These are phyloP conservation scores for Myrmophylax atrothorax DNA, from an alignment of 2,113 vertebrate species.

Conservation along the genomic window DNA sequence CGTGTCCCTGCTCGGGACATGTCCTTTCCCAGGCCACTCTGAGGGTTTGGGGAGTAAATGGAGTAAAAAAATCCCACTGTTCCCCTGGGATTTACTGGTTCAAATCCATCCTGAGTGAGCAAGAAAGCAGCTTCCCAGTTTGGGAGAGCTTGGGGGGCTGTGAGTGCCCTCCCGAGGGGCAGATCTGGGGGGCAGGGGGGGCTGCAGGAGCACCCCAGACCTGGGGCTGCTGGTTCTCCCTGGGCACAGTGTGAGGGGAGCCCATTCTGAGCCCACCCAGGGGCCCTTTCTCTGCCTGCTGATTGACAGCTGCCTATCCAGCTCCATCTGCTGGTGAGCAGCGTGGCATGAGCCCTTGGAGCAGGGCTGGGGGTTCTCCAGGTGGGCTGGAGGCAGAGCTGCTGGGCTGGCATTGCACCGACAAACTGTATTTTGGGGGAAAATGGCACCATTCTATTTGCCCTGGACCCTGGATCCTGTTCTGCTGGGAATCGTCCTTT, in stretches of 20 bases:
- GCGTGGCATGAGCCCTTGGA: background rate
- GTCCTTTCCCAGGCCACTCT: rapidly evolving
- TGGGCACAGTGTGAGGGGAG: background rate
- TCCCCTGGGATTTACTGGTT: background rate
- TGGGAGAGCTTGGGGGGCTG: background rate
- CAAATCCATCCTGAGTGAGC: background rate
- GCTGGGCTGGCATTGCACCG: background rate
- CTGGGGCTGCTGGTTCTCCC: background rate
- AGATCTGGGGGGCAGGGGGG: background rate
- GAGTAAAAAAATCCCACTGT: background rate
- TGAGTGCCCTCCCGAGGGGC: background rate
- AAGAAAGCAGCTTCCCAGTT: background rate
- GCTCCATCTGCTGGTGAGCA: background rate
- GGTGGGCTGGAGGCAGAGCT: background rate
- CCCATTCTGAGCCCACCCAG: background rate
- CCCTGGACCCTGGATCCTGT: background rate
- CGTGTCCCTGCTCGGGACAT: background rate
- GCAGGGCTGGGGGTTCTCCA: background rate
- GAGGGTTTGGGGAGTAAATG: background rate
- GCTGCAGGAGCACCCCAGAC: background rate
- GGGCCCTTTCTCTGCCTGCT: background rate
- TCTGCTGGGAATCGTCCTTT: background rate
- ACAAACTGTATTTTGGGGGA: background rate
- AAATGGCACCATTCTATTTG: background rate
- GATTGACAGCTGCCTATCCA: background rate